Evolutionary conservation across 2,888 invertebrate species (phyloP), one percentile per base, ranked within the genome.

Genomic region (Molorchus minor): DNA sequence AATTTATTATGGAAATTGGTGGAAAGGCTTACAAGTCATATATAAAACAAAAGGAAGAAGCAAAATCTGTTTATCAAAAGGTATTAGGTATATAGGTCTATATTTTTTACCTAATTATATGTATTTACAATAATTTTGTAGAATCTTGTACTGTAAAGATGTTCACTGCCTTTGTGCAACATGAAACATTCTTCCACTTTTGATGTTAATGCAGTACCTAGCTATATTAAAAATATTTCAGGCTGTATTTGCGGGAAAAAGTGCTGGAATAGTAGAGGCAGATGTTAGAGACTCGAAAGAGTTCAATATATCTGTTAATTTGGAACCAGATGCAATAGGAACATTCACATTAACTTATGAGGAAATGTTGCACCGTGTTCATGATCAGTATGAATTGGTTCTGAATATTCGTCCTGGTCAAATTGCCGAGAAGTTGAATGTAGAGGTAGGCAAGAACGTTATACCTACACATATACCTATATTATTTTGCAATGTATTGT

Each of bases 341-440:
- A 80, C 83, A 1, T 92, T 93, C 77, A 87, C 87, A 70, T 77
- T 91, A 64, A 89, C 86, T 0, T 92, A 93, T 76, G 89, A 91
- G 74, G 89, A 91, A 77, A 71, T 92, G 38, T 77, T 92, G 38
- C 79, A 84, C 13, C 83, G 90, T 2, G 84, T 85, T 53, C 83
- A 87, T 58, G 86, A 87, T 2, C 83, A 85, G 3, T 92, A 91
- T 80, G 87, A 90, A 71, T 85, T 88, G 67, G 84, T 86, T 10
- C 82, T 91, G 53, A 88, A 89, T 76, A 80, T 91, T 45, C 86
- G 88, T 72, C 89, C 90, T 0, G 87, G 89, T 29, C 85, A 87
- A 65, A 73, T 86, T 2, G 88, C 91, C n/a, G 84, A 86, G 43
- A 84, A 88, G 67, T 80, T 90, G 45, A 81, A 83, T 21, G 86